Base-by-base conservation (phyloP, 1,140 invertebrate species). In the Phortica variegata region DNA sequence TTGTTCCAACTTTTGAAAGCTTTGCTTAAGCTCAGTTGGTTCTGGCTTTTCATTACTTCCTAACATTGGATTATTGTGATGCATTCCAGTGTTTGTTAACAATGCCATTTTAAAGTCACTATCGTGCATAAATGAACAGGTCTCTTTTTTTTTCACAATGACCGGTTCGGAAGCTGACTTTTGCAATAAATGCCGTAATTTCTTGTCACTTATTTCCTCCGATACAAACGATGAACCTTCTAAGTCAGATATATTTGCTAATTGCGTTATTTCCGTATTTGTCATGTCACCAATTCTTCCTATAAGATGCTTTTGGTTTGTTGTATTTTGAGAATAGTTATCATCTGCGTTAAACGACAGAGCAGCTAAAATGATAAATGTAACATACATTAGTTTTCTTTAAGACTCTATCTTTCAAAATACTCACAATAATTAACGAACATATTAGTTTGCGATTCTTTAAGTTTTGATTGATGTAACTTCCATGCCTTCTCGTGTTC, bases 401-500 rank as follows among this genome's bases (percentile, higher is more conserved):
- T n/a, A 13, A 46, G 3, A 9, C n/a, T 16, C 15, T 2, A 1
- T 4, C 17, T 2, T 18, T 1, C 5, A n/a, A n/a, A n/a, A 37
- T 26, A 51, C 60, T 53, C 37, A 66, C 60, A 60, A 16, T 49
- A 68, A n/a, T 54, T 63, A 20, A 49, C 49, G 56, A 60, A 63
- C 34, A 66, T 47, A 42, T 59, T 90, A n/a, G 57, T 12, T 36
- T 58, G 88, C 49, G 91, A 89, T 53, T 90, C 84, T 70, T 91
- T 89, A 13, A 85, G 82, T 68, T 89, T 70, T 17, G 88, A 87
- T 77, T 92, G 89, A 52, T 91, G 75, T 55, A 90, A 87, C 76
- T 93, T 93, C 90, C 91, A 93, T 56, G 89, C 85, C 12, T 87
- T 79, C 77, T 91, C 89, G 62, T 91, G 87, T 76, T 92, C 90